Base-by-base conservation (phyloP, 2,797 vertebrate species). In the Anguilla obscura region DNA sequence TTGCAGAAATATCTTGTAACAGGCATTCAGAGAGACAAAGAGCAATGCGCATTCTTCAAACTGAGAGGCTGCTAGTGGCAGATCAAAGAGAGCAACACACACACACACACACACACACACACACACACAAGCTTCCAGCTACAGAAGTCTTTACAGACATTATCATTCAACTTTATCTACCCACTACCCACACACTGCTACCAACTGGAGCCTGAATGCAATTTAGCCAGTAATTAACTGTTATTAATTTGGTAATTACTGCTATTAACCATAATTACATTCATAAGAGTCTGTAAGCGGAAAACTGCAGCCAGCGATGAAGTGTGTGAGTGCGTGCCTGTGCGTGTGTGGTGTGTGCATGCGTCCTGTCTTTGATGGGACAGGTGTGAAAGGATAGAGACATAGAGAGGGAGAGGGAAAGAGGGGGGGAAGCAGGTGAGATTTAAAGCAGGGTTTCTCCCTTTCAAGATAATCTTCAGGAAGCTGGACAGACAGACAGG, bases 361-460 rank as follows among this genome's bases (percentile, higher is more conserved):
- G 16, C 36, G 30, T 50, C 6, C 7, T n/a, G 40, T 48, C 69
- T 86, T 86, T 76, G 86, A 86, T 86, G 48, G 24, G 12, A 85
- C 82, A 85, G 45, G 14, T 66, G 76, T 66, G 30, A 36, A 74
- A 36, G 30, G 48, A 50, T 30, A 1, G 36, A 48, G 48, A 58
- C 66, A 54, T 58, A 85, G 83, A 24, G 21, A 79, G 30, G 74
- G n/a, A 83, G 86, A 66, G 89, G 89, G 80, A 24, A 71, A 80
- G 21, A 16, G 36, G 40, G 16, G 5, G 27, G 45, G 40, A 10
- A 45, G 33, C 76, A 76, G 90, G 91, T 91, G 89, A 94, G 89
- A 94, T 93, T 92, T 93, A 90, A 94, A 90, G 89, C 91, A 92
- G 92, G 92, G 95, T 94, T 94, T 94, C 89, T 93, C 69, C 90